A percentile compares a stretch with the other conserved stretches of the same genome.
Evolutionary conservation across 2,113 vertebrate species (phyloP).

Genomic region (Pongo abelii): DNA sequence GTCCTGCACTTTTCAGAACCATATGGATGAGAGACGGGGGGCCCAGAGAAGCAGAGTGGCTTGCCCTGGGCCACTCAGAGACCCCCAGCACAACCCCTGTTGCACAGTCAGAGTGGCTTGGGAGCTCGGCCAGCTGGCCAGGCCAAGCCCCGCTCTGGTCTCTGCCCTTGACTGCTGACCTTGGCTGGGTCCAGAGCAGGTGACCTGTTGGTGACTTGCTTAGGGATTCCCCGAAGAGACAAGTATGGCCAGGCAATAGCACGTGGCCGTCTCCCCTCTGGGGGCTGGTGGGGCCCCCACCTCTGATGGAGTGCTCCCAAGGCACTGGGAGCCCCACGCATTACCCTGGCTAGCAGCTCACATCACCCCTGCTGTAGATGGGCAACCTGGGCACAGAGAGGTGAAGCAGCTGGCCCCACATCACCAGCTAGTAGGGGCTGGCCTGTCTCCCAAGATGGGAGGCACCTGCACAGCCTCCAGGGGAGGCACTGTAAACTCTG

Average conservation of each 20-base stretch:
- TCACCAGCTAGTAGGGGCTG: not conserved
- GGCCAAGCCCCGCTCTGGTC: not conserved
- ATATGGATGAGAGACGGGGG: not conserved
- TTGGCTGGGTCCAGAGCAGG: not conserved
- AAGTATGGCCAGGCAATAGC: not conserved
- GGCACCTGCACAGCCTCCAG: not conserved
- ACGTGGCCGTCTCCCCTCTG: rapidly evolving
- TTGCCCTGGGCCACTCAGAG: not conserved
- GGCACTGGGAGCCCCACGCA: rapidly evolving
- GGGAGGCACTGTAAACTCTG: rapidly evolving
- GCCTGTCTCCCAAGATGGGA: too few species aligned
- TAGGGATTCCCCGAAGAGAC: not conserved
- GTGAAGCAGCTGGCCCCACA: not conserved
- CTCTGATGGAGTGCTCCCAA: not conserved
- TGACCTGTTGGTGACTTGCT: not conserved
- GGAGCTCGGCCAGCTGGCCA: not conserved
- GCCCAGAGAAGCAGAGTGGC: not conserved
- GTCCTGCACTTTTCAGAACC: not conserved
- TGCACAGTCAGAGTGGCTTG: not conserved
- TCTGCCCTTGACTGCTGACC: not conserved
- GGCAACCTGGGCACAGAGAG: not conserved
- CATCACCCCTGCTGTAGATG: not conserved
- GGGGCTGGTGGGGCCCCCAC: rapidly evolving
- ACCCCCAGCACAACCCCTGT: not conserved
- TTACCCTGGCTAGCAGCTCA: not conserved